Evolutionary conservation across 2,113 vertebrate genomes (phyloP), one percentile per base, ranked within the genome.

Genomic region (Terrapene triunguis): DNA sequence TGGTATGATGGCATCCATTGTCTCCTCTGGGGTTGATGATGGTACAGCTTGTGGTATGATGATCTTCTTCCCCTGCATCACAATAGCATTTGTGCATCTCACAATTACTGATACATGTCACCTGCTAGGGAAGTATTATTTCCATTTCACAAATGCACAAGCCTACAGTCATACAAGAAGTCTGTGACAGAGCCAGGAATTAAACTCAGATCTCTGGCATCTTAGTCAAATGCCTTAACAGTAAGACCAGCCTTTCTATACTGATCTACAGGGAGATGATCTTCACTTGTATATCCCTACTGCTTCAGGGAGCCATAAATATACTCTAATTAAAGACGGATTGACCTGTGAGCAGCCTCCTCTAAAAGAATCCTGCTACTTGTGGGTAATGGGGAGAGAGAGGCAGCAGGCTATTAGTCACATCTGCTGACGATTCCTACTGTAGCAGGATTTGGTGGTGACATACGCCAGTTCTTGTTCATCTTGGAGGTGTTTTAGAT

Each of bases 251-350:
- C 80, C 24, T 32, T 38, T 48, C 48, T 0, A 0, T n/a, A 50
- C 51, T n/a, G 24, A 50, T 1, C 0, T 25, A 59, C 82, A 72
- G 32, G 5, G 0, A 0, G 2, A 0, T 0, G 3, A 38, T 32
- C 19, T 17, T 4, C 51, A 0, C 0, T 1, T 4, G 2, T 1
- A 38, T 1, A 2, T 79, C 29, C 27, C 1, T 38, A 11, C 8
- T 0, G 1, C 80, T 44, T 22, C 4, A 0, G 0, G 69, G 48
- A 79, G 25, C 17, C 10, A n/a, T 1, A 3, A 0, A 25, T 0
- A 19, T 0, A 0, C 54, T 80, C 48, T 76, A 47, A 84, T 29
- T 0, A 0, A 14, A 38, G 29, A 3, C 27, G 38, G 24, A 42
- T 8, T 27, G 76, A 42, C 65, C n/a, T 72, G 65, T 19, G 35